Evolutionary conservation across 2,888 invertebrate genomes (phyloP), one percentile per base, ranked within the genome.

Genomic region (Zhengitettix transpicula): DNA sequence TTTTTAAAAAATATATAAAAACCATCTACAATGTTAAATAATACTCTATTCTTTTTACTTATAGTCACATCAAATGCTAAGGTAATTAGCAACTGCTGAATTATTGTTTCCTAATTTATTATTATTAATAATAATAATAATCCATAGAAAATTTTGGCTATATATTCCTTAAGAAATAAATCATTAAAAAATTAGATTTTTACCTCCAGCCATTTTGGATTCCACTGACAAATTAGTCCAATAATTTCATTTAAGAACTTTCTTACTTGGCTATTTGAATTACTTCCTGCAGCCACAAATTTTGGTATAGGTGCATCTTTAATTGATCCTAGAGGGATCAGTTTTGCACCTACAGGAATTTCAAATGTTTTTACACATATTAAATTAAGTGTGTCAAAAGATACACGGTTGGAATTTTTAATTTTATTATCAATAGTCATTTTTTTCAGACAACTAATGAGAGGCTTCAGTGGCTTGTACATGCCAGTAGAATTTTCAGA

Each of bases 141-240:
- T n/a, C n/a, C n/a, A n/a, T n/a, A n/a, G n/a, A n/a, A n/a, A n/a
- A n/a, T n/a, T n/a, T n/a, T n/a, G n/a, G n/a, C n/a, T n/a, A n/a
- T n/a, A n/a, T n/a, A n/a, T n/a, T n/a, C n/a, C n/a, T n/a, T 14
- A 47, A 53, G 51, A 55, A 55, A 41, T 40, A 11, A 14, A 14
- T 56, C 40, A 15, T 14, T n/a, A 52, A 10, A 40, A 10, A 42
- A 28, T 40, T 55, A 12, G 40, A 51, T 17, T 53, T 47, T 64
- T 64, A 70, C 70, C 62, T 77, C 71, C 3, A 87, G 68, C 86
- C 85, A 87, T 40, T 77, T 74, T 10, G 84, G 81, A 66, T 81
- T 81, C 87, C 86, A 87, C 1, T 59, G 66, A 9, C 85, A 73
- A 63, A 86, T 78, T 63, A 77, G 76, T 63, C 77, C 72, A 40